phyloP scores from a whole-genome alignment of 2,113 vertebrate genomes.

The Eidolon helvum region DNA sequence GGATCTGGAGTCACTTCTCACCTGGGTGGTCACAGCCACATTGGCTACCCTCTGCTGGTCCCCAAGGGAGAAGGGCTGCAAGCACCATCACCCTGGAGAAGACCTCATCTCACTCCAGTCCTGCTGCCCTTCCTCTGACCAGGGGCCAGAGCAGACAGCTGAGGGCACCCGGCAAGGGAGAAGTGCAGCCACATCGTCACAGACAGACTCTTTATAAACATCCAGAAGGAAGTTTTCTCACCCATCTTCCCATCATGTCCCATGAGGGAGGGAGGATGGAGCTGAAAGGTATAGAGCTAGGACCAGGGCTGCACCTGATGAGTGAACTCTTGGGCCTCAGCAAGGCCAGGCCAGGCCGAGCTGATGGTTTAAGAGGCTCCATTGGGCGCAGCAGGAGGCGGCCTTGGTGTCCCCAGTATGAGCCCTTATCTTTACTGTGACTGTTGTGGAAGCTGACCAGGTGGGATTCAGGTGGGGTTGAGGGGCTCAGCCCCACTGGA shows the following conservation, averaged over 20 bases:
- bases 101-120: background rate
- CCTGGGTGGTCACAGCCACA: background rate
- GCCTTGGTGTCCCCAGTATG: rapidly evolving
- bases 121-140: background rate
- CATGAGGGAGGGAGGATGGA: background rate
- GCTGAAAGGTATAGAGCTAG: background rate
- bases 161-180: background rate
- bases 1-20: background rate
- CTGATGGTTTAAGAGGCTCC: background rate
- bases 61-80: background rate
- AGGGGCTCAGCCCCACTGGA: slow-evolving; percentile 86
- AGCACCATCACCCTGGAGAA: background rate
- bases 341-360: background rate
- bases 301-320: background rate
- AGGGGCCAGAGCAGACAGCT: rapidly evolving
- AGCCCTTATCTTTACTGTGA: background rate
- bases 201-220: slow-evolving; percentile 49
- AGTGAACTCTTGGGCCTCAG: background rate
- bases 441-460: background rate
- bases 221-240: background rate
- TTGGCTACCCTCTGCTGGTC: background rate
- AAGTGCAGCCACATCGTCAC: background rate
- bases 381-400: background rate
- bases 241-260: background rate
- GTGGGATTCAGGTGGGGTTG: background rate